These are phyloP conservation scores for Euura saliciscinereae DNA, from an alignment of 1,140 invertebrate species.

Conservation along the genomic window DNA sequence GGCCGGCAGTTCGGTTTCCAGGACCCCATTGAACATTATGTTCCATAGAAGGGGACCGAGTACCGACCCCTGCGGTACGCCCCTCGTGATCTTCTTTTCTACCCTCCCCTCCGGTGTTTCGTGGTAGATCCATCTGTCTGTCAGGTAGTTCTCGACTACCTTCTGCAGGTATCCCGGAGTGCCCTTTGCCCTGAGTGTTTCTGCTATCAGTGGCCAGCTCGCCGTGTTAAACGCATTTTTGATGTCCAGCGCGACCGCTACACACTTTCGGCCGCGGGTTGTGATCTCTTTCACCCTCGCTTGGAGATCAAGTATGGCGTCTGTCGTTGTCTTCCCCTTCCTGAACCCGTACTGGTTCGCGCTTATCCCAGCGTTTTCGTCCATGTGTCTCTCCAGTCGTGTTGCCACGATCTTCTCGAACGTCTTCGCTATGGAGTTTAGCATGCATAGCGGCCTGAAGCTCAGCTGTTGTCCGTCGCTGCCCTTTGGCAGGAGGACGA, in stretches of 20 bases:
- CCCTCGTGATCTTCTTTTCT: too few species aligned
- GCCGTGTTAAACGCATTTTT: constrained; percentile 36
- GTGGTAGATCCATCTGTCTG: constrained; percentile 10
- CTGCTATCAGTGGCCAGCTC: constrained; percentile 24
- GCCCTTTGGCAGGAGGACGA: constrained; percentile 25
- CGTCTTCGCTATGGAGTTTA: constrained; percentile 29
- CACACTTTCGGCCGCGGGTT: background rate
- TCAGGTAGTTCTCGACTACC: constrained; percentile 25
- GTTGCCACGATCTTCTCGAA: constrained; percentile 28
- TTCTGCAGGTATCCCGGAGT: constrained; percentile 21
- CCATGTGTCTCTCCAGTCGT: constrained; percentile 20
- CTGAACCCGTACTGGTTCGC: constrained; percentile 44
- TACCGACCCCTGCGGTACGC: constrained; percentile 34
- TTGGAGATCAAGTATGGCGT: constrained; percentile 43
- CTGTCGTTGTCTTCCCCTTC: constrained; percentile 37
- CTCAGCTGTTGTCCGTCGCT: too few species aligned
- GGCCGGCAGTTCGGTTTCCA: constrained; percentile 23
- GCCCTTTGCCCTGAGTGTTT: constrained; percentile 22
- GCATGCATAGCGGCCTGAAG: constrained; percentile 34
- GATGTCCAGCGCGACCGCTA: constrained; percentile 22
- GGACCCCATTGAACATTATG: constrained; percentile 34
- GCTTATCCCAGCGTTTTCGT: constrained; percentile 20
- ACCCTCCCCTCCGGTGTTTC: background rate
- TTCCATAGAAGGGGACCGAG: constrained; percentile 40
- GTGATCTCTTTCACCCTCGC: constrained; percentile 4